Conservation (phyloP, 2,797 vertebrate genomes). For the Crenuchus spilurus region DNA sequence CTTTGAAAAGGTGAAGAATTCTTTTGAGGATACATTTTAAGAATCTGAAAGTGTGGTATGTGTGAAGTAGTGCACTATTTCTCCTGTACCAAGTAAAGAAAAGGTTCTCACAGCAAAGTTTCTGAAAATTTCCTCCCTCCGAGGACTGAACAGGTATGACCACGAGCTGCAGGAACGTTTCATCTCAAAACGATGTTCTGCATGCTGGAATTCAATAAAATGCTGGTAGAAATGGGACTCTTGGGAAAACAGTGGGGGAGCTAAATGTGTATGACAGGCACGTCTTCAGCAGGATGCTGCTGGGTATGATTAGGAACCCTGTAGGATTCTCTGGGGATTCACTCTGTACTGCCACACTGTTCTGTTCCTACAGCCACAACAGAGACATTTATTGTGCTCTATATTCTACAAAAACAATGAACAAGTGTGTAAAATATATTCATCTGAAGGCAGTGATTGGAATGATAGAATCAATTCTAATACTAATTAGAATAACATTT, state of each 20-base stretch:
- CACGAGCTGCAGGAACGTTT: slow-evolving; percentile 15
- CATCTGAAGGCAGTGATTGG: too few species aligned
- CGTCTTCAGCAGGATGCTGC: not conserved
- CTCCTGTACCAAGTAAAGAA: not conserved
- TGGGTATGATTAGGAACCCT: not conserved
- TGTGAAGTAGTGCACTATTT: not conserved
- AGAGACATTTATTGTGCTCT: too few species aligned
- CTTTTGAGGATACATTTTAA: too few species aligned
- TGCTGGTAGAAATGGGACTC: not conserved
- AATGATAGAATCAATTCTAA: too few species aligned
- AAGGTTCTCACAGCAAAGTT: slow-evolving; percentile 9
- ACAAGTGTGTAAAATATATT: too few species aligned
- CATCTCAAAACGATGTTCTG: slow-evolving; percentile 6
- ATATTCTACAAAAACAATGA: too few species aligned
- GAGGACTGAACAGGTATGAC: not conserved
- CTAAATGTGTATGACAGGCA: not conserved
- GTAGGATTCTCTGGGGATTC: not conserved
- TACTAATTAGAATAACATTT: too few species aligned
- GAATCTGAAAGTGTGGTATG: not conserved
- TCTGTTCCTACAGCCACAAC: not conserved
- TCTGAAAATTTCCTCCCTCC: not conserved
- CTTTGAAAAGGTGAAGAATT: too few species aligned
- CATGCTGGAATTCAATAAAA: slow-evolving; percentile 20
- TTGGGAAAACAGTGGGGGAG: not conserved
- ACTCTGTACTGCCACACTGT: not conserved